Evolutionary conservation across 2,797 vertebrate genomes (phyloP).

Genomic region (Leucoraja ocellata): DNA sequence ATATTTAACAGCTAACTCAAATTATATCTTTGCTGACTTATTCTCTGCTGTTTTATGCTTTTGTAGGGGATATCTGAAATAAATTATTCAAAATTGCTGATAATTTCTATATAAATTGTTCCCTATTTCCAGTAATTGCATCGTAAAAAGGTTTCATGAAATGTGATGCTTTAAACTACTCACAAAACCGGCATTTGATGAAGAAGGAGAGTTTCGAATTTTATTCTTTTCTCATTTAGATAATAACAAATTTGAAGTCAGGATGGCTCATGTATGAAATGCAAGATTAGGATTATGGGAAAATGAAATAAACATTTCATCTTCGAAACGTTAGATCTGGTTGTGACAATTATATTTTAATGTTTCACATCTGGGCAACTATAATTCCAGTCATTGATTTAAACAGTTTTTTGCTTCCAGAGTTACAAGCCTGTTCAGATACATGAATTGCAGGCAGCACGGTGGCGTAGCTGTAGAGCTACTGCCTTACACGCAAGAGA

Average conservation of each 20-base stretch:
- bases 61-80: conserved; percentile 12
- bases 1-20: conserved; percentile 22
- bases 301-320: background rate
- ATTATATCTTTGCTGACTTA: background rate
- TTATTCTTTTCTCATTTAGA: background rate
- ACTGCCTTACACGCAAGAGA: too few relatives aligned
- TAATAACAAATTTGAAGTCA: conserved; percentile 4
- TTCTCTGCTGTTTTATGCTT: conserved; percentile 17
- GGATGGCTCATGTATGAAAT: background rate
- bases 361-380: background rate
- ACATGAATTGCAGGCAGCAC: background rate
- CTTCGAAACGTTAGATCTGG: too few relatives aligned
- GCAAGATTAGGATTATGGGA: background rate
- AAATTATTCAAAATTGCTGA: conserved; percentile 31
- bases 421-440: background rate
- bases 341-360: background rate
- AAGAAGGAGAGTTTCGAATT: background rate
- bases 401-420: background rate
- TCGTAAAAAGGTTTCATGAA: conserved; percentile 21
- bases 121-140: conserved; percentile 2
- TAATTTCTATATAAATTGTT: conserved; percentile 26
- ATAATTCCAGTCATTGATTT: background rate
- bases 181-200: background rate
- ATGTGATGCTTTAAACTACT: background rate
- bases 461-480: too few relatives aligned